Conservation (phyloP, 2,888 invertebrate genomes). For the Platycheirus rosarum region DNA sequence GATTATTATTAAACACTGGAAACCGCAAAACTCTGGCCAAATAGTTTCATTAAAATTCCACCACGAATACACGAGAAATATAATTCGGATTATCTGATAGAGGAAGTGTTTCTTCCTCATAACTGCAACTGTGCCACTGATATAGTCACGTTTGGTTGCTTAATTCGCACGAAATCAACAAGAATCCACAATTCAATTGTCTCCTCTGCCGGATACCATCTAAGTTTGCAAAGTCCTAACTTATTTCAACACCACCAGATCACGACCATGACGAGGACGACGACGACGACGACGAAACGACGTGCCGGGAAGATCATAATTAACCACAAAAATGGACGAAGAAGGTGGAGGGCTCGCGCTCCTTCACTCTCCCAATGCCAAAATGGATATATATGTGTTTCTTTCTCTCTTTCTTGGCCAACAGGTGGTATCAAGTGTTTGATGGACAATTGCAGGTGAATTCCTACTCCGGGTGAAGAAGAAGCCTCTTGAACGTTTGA, state of each 20-base stretch:
- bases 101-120: conserved; percentile 21
- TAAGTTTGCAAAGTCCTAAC: conserved; percentile 4
- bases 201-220: conserved; percentile 15
- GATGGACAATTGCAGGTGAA: conserved; percentile 62
- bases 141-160: conserved; percentile 57
- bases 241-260: conserved; percentile 43
- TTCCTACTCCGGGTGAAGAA: conserved; percentile 3
- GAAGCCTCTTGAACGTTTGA: conserved; percentile 5
- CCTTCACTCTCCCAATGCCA: conserved; percentile 6
- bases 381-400: conserved; percentile 34
- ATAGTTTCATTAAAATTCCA: conserved; percentile 62
- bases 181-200: conserved; percentile 49
- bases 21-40: neutral
- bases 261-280: conserved; percentile 22
- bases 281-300: neutral
- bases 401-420: conserved; percentile 23
- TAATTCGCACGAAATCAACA: conserved; percentile 44
- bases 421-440: conserved; percentile 59
- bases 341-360: conserved; percentile 27
- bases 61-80: conserved; percentile 27
- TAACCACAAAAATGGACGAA: conserved; percentile 55
- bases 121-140: conserved; percentile 6
- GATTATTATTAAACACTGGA: conserved; percentile 31
- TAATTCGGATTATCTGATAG: conserved; percentile 32
- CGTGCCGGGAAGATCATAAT: conserved; percentile 55